phyloP scores from a whole-genome alignment of 2,888 invertebrate genomes.

The Zaprionus obscuricornis region DNA sequence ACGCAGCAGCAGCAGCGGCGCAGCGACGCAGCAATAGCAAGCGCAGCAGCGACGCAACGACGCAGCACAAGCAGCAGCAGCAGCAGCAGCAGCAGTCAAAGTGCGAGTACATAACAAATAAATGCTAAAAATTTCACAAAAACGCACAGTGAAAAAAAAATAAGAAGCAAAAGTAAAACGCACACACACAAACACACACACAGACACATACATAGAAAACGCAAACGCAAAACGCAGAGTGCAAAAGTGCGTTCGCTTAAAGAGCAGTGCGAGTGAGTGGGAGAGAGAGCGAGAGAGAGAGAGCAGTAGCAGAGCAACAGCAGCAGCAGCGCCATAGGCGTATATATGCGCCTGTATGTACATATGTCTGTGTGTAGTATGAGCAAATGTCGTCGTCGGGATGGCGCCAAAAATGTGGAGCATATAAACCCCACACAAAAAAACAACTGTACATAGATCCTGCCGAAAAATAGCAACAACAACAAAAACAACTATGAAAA shows the following conservation, averaged over 20 bases:
- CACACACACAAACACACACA: constrained; percentile 18
- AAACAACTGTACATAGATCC: constrained; percentile 53
- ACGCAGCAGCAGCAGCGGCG: constrained; percentile 49
- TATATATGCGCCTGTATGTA: constrained; percentile 4
- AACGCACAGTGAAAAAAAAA: constrained; percentile 62
- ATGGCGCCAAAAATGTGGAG: constrained; percentile 72
- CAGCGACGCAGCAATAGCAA: constrained; percentile 19
- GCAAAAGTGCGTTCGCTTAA: constrained; percentile 73
- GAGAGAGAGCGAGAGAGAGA: not conserved
- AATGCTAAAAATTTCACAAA: constrained; percentile 77
- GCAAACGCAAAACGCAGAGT: constrained; percentile 63
- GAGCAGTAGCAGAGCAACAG: constrained; percentile 24
- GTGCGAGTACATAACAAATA: constrained; percentile 73
- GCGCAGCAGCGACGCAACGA: constrained; percentile 30
- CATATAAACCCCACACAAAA: constrained; percentile 56
- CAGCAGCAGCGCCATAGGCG: constrained; percentile 10
- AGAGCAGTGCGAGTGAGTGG: constrained; percentile 22
- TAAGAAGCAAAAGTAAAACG: constrained; percentile 18
- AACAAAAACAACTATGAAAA: constrained; percentile 21
- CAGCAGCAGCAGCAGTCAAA: constrained; percentile 47
- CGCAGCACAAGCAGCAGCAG: no score
- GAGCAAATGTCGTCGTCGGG: constrained; percentile 12
- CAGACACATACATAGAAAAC: constrained; percentile 1
- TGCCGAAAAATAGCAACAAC: constrained; percentile 6
- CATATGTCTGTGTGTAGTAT: not conserved